Base-by-base conservation (phyloP, 1,140 invertebrate genomes). In the Papilio dardanus region DNA sequence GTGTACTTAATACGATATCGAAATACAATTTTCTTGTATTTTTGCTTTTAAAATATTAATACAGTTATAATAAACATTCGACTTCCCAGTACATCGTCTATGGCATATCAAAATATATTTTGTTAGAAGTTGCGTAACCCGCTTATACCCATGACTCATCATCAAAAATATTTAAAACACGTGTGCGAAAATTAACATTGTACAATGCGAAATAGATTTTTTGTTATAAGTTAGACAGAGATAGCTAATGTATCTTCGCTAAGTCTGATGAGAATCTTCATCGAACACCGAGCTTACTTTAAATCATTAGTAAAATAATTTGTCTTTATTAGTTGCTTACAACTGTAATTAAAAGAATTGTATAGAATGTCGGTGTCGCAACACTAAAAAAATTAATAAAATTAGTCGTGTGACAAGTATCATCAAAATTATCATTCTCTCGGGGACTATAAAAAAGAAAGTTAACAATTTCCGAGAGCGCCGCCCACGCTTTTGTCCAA, bases 371-470 rank as follows among this genome's bases (percentile, higher is more conserved):
- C 21, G 28, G 7, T 31, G 12, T 19, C 14, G 30, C 50, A 73
- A 58, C 46, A 73, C 19, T 16, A 31, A 46, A 71, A n/a, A 71
- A 71, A 12, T 71, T 19, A 71, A 54, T 14, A 37, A 68, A 68
- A 73, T 33, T 58, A 73, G 71, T 54, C 8, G 71, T 73, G 33
- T 35, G 30, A 33, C 71, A 33, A 58, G 71, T 35, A 21, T 73
- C 71, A 58, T 73, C 42, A 65, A 82, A 84, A 86, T 81, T 87
- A 90, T 89, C 81, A 86, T 84, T 81, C 88, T 88, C 83, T 88
- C 80, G 75, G 76, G 86, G 76, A 79, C 83, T 81, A 89, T 91
- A 90, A 92, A 92, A 92, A 91, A 92, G 90, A 91, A 91, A 92
- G 91, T 85, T 78, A 79, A 83, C 82, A 83, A 80, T 86, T 88